phyloP scores from a whole-genome alignment of 1,140 invertebrate genomes.

The Lethocerus indicus region DNA sequence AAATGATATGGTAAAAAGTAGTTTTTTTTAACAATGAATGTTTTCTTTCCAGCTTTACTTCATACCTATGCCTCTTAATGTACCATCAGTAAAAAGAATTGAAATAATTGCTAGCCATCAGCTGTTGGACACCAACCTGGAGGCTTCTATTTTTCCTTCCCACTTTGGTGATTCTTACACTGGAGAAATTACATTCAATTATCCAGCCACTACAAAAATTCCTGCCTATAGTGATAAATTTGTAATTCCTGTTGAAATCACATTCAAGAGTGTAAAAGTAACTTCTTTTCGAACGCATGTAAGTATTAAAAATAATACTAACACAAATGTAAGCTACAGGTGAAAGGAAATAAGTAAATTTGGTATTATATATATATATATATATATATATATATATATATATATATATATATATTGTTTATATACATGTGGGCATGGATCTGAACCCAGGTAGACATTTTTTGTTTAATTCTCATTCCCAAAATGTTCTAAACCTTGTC shows the following conservation, averaged over 20 bases:
- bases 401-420: too few relatives aligned
- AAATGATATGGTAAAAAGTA: not conserved
- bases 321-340: too few relatives aligned
- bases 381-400: too few relatives aligned
- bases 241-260: conserved; percentile 3
- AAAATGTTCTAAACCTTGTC: too few relatives aligned
- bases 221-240: not conserved
- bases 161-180: not conserved
- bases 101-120: conserved; percentile 7
- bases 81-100: conserved; percentile 1
- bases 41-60: conserved; percentile 8
- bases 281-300: not conserved
- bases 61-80: not conserved
- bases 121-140: not conserved
- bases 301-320: too few relatives aligned
- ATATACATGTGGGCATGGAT: too few relatives aligned
- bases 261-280: conserved; percentile 1
- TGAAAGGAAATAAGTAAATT: too few relatives aligned
- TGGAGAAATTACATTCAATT: not conserved
- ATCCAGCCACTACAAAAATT: conserved; percentile 3
- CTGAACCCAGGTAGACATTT: too few relatives aligned
- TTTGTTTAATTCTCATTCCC: too few relatives aligned
- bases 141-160: not conserved
- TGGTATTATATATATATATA: too few relatives aligned
- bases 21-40: not conserved